Evolutionary conservation across 2,888 invertebrate genomes (phyloP), one percentile per base, ranked within the genome.

Genomic region (Acrobasis repandana): DNA sequence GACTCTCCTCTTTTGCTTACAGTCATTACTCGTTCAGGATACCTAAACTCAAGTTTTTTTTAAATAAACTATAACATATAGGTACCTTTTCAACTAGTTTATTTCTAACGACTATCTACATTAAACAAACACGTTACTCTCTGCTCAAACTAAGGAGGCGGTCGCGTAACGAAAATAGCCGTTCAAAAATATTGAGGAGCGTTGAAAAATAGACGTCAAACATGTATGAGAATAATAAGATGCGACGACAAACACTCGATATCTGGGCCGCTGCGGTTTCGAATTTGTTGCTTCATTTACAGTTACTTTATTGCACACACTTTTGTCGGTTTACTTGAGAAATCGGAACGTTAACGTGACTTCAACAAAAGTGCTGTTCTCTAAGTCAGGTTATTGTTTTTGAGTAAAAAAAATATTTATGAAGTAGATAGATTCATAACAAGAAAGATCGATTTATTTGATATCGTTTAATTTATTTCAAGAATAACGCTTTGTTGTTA

Each of bases 141-240:
- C 73, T 86, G 83, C 61, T 62, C 67, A 71, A 80, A 82, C 76
- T 73, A 80, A 79, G 75, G 74, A 79, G 81, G 83, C 83, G 82
- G 79, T 77, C 80, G 75, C 65, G 77, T 73, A 72, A 82, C 85
- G 58, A 82, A 90, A 91, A 90, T 91, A 91, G 82, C 75, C 72
- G 76, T 75, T 82, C 79, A 77, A 88, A 89, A 89, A 90, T 90
- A 91, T 90, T 90, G 87, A 89, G 80, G 82, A 79, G 83, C 80
- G 87, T 89, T 88, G 88, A 90, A 88, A 89, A 88, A 88, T 86
- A 88, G 82, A 83, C 82, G 88, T 89, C 88, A 88, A 87, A 85
- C 82, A 77, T 71, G 75, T 75, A 83, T 80, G 79, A 83, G 82
- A 84, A 83, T 86, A 83, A 86, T 87, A 85, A 82, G 80, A 83